These are phyloP conservation scores for Eristalis tenax DNA, from an alignment of 2,888 invertebrate species.

Conservation along the genomic window DNA sequence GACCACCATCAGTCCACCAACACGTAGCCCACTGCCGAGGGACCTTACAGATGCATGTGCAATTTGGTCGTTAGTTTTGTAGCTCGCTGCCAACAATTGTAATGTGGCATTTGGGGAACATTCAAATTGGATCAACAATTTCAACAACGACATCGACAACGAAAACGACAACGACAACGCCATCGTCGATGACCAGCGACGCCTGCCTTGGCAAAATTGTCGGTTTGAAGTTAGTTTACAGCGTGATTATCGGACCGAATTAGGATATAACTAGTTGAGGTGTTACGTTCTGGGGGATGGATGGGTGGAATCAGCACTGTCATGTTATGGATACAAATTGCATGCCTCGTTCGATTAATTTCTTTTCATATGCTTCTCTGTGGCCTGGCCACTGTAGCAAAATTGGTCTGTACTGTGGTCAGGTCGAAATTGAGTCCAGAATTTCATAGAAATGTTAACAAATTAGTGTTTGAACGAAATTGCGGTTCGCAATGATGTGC, in stretches of 20 bases:
- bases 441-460: slow-evolving; percentile 54
- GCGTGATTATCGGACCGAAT: slow-evolving; percentile 69
- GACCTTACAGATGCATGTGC: slow-evolving; percentile 40
- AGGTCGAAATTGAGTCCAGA: not conserved
- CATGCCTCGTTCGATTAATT: slow-evolving; percentile 48
- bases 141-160: slow-evolving; percentile 29
- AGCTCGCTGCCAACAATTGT: slow-evolving; percentile 63
- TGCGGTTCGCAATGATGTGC: slow-evolving; percentile 11
- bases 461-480: slow-evolving; percentile 64
- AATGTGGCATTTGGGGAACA: slow-evolving; percentile 70
- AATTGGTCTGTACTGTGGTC: slow-evolving; percentile 52
- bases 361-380: slow-evolving; percentile 30
- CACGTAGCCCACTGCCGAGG: not conserved
- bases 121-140: slow-evolving; percentile 70
- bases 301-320: slow-evolving; percentile 31
- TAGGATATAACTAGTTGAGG: slow-evolving; percentile 63
- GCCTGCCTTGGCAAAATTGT: slow-evolving; percentile 52
- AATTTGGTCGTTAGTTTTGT: slow-evolving; percentile 65
- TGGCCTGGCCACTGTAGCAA: slow-evolving; percentile 7
- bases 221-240: slow-evolving; percentile 69
- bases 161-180: not conserved
- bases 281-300: slow-evolving; percentile 23
- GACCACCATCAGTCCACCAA: not conserved
- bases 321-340: slow-evolving; percentile 55
- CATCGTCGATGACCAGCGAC: slow-evolving; percentile 4